Evolutionary conservation across 2,113 vertebrate species (phyloP), one percentile per base, ranked within the genome.

Genomic region (Lasiurus cinereus): DNA sequence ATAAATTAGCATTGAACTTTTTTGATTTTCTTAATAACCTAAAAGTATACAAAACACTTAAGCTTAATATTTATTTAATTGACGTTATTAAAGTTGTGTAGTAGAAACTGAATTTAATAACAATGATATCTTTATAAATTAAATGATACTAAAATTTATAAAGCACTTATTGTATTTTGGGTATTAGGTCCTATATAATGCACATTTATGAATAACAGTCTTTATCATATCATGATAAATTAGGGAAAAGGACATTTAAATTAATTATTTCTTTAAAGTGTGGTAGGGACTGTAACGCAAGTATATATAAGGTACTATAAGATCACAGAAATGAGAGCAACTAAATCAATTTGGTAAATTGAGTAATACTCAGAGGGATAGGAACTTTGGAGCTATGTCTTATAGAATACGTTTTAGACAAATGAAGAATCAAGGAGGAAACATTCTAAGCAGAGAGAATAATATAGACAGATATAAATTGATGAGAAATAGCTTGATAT

Each of bases 81-180:
- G 10, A 93, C 92, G 83, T 74, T 1, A 62, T 78, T 77, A 70
- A 74, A 62, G 9, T 54, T 90, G 73, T 0, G 12, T 15, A 2
- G 12, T 33, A 78, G 29, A 95, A 83, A 94, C 85, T 77, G 4
- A 76, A 84, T 66, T 83, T 33, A 72, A 66, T 80, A 27, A 56
- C 22, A 83, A 19, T 80, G 29, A 64, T 5, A 66, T 48, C 10
- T 77, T 79, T 80, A 72, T 31, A 69, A 14, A 64, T 92, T 54
- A 36, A 82, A 15, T 64, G 8, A 80, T 21, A 46, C 0, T n/a
- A 80, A 70, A 8, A 8, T 36, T 56, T 78, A 36, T 77, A 77
- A 90, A 95, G 6, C 0, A 56, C 10, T 31, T 74, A 11, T 0
- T 48, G 16, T 88, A 22, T 83, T 62, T 79, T 64, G 19, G 3